Percentiles rank a stretch among this genome's conserved stretches.
phyloP scores from a whole-genome alignment of 1,140 invertebrate genomes.

The Zaprionus camerounensis region DNA sequence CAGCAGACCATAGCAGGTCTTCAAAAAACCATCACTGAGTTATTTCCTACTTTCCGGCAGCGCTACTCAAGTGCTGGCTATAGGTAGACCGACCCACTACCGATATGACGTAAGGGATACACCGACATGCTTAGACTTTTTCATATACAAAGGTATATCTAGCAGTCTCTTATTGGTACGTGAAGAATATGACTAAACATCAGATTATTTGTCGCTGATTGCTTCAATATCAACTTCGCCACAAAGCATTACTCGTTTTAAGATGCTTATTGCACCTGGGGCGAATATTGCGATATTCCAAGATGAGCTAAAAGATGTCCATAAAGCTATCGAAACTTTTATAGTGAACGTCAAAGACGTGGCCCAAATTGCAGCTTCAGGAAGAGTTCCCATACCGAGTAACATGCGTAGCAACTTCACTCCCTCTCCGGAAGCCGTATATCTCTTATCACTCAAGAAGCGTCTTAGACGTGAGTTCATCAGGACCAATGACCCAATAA shows the following conservation, averaged over 20 bases:
- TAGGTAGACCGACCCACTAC: background rate
- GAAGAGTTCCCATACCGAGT: background rate
- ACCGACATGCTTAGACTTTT: background rate
- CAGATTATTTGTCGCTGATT: background rate
- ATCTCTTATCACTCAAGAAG: background rate
- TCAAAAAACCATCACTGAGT: no score
- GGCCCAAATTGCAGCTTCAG: background rate
- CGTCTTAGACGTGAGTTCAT: background rate
- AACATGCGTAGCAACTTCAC: background rate
- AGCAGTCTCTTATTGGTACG: background rate
- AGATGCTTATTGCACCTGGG: background rate
- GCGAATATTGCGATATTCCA: background rate
- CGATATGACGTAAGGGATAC: background rate
- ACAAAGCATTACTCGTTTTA: background rate
- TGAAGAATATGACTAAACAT: background rate
- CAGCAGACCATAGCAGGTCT: background rate
- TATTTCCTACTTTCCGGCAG: no score
- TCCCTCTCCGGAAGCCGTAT: background rate
- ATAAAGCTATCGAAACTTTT: no score
- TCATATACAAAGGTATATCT: conserved; percentile 1
- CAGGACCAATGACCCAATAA: background rate
- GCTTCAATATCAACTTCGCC: background rate
- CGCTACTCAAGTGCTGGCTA: no score
- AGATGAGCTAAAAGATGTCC: background rate
- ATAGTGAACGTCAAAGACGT: background rate